Evolutionary conservation across 2,797 vertebrate genomes (phyloP), one percentile per base, ranked within the genome.

Genomic region (Percopsis omiscomaycus): DNA sequence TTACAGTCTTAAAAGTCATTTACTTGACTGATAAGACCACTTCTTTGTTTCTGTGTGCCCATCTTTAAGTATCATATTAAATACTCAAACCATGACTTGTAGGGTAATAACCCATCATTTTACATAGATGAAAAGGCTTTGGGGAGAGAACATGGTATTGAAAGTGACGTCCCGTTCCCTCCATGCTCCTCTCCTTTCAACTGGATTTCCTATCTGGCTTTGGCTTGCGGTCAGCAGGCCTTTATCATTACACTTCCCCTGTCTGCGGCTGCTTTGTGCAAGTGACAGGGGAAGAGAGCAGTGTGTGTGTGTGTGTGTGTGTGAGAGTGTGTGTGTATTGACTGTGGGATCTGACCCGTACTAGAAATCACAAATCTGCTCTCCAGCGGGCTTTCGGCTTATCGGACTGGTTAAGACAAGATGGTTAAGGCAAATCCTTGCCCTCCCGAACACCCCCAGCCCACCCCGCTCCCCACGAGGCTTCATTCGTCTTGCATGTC

Each of bases 51-150:
- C 16, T 15, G 32, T 13, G 12, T 6, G 22, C 48, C 51, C 13
- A 16, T n/a, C n/a, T n/a, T n/a, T n/a, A n/a, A 22, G 9, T 29
- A 51, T n/a, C 60, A 48, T 37, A 47, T 50, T 30, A 47, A 57
- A 47, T 59, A 59, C 61, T 71, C 68, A 61, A 63, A 66, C 55
- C 67, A 51, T 49, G 47, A 61, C 62, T 66, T 64, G 66, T 37
- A 51, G 32, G 42, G 16, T 73, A 80, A 79, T 2, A 63, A 49
- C 15, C 42, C 52, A 69, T 71, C 71, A 71, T 78, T 78, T 78
- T 61, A 75, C 65, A 67, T 44, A 77, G 64, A 82, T 80, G 57
- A 86, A 85, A 75, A 61, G 53, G 54, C 55, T 64, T 74, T 79
- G n/a, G 29, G 49, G 2, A 67, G 51, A 49, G 16, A 28, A 73